Evolutionary conservation across 2,888 invertebrate species (phyloP), one percentile per base, ranked within the genome.

Genomic region (Scaptomyza tumidula): DNA sequence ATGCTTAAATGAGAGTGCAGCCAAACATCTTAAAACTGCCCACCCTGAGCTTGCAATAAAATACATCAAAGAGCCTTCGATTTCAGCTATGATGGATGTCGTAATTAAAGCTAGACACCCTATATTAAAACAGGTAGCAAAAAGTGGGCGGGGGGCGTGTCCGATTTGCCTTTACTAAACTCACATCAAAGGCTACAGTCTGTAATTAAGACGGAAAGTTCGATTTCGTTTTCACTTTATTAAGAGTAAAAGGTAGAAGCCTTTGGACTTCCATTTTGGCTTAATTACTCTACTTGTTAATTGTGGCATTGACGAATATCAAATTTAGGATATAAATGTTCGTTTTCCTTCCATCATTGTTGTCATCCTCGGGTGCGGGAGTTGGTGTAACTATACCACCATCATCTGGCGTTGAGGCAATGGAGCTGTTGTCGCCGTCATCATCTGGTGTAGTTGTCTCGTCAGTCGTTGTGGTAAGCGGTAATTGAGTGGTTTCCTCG

Each of bases 241-340:
- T 72, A 33, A 9, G 41, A 9, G 27, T 39, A 10, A 45, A 29
- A 29, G 6, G 39, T 41, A 14, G 24, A 43, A 44, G 53, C 16
- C 55, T 19, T 7, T 19, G 11, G 52, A 11, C 14, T 31, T 19
- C 29, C 11, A 24, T 37, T 11, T 50, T 19, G 9, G 43, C 43
- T 41, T 57, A 50, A 46, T 48, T 24, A 39, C 7, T 4, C 1
- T 29, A 6, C 24, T 67, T 81, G 46, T 67, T 80, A 14, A 83
- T 49, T 65, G 76, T 49, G 3, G 72, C 70, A 52, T 84, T 82
- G 16, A 83, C 53, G 39, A 75, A 65, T 44, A 86, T 79, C 31
- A 88, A 65, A 65, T 83, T 88, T 6, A 84, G 59, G 14, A 88
- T 69, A 56, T 77, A 77, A 57, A 80, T 65, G 46, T 84, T 86